phyloP scores from a whole-genome alignment of 2,888 invertebrate species.

The Eurois occulta region DNA sequence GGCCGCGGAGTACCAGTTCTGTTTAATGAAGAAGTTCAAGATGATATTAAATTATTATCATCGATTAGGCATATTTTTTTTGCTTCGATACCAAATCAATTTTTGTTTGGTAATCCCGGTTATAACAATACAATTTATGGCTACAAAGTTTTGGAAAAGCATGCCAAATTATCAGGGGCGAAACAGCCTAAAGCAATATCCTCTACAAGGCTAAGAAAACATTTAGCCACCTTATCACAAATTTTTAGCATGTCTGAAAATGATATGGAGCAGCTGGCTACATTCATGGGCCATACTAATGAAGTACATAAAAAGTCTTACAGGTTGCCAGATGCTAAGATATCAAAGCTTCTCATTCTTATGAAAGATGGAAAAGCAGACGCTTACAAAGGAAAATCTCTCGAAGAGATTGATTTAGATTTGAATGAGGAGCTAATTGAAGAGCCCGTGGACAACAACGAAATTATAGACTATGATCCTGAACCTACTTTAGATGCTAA shows the following conservation, averaged over 20 bases:
- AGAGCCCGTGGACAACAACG: too few relatives aligned
- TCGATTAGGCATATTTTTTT: conserved; percentile 45
- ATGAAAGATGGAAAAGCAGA: conserved; percentile 72
- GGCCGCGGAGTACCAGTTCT: conserved; percentile 68
- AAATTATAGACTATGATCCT: too few relatives aligned
- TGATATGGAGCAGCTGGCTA: conserved; percentile 70
- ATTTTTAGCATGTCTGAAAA: conserved; percentile 69
- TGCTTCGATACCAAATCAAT: conserved; percentile 40
- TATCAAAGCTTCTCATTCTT: conserved; percentile 69
- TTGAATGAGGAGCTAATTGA: too few relatives aligned
- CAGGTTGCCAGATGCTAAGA: conserved; percentile 69
- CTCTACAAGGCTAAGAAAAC: conserved; percentile 70
- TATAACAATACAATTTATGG: conserved; percentile 59
- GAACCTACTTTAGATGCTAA: too few relatives aligned
- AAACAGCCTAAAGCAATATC: conserved; percentile 69
- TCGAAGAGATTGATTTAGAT: conserved; percentile 19
- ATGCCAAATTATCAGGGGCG: conserved; percentile 62
- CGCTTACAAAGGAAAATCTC: conserved; percentile 27
- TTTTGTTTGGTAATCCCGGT: conserved; percentile 46
- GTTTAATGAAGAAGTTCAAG: conserved; percentile 66
- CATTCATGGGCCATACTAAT: conserved; percentile 67
- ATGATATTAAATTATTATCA: conserved; percentile 55
- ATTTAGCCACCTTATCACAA: conserved; percentile 70
- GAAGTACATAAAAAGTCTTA: conserved; percentile 65
- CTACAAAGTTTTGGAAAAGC: conserved; percentile 69